phyloP scores from a whole-genome alignment of 2,113 vertebrate genomes.

The Tichodroma muraria region DNA sequence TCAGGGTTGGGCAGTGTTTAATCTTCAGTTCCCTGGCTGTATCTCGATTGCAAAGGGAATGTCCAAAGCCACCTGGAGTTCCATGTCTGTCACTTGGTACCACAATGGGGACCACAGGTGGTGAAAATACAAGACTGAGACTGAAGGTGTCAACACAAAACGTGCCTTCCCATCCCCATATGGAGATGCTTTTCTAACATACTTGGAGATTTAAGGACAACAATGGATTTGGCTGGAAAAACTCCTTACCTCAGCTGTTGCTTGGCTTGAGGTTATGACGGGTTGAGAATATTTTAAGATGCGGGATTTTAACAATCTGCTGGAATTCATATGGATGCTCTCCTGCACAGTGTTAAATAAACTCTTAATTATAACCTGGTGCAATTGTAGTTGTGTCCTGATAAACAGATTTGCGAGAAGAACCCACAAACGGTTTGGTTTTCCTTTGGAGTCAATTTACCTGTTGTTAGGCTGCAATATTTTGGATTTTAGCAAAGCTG shows the following conservation, averaged over 20 bases:
- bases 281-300: neutral
- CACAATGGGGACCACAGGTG: neutral
- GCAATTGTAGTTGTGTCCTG: fast-evolving
- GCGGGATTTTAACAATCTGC: neutral
- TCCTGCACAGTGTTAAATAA: neutral
- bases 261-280: neutral
- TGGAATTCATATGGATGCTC: neutral
- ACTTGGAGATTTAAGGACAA: fast-evolving
- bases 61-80: neutral
- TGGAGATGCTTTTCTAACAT: neutral
- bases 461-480: neutral
- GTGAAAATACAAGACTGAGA: neutral
- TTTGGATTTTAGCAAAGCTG: neutral
- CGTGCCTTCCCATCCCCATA: fast-evolving
- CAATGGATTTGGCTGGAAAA: neutral
- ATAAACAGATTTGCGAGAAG: neutral
- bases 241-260: neutral
- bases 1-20: neutral
- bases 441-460: neutral
- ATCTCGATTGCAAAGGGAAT: neutral
- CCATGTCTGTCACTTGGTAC: fast-evolving
- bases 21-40: neutral
- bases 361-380: neutral
- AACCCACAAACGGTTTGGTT: fast-evolving
- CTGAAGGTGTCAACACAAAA: neutral